phyloP scores from a whole-genome alignment of 1,140 invertebrate species.

The Euschistus heros region DNA sequence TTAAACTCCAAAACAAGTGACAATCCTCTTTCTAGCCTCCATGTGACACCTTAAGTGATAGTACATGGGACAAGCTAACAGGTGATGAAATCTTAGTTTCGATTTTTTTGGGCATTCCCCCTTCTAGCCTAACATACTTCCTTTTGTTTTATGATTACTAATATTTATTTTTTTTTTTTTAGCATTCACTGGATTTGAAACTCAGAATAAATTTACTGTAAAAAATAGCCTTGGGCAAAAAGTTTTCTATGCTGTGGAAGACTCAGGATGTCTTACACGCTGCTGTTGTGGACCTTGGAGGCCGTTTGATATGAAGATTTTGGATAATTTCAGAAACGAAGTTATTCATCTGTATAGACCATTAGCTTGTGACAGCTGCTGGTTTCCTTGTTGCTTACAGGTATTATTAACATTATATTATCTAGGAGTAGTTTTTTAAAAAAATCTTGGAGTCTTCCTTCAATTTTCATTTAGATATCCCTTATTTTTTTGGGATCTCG shows the following conservation, averaged over 20 bases:
- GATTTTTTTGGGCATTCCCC: too few species aligned
- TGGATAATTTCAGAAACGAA: constrained; percentile 66
- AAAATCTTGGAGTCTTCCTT: too few species aligned
- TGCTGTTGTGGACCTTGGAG: constrained; percentile 65
- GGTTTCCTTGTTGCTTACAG: constrained; percentile 76
- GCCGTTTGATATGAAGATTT: constrained; percentile 76
- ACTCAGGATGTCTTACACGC: constrained; percentile 65
- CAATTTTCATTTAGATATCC: too few species aligned
- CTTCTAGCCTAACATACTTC: not conserved
- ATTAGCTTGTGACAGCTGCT: constrained; percentile 64
- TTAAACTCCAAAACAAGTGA: too few species aligned
- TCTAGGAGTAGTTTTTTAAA: too few species aligned
- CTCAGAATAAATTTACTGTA: constrained; percentile 77
- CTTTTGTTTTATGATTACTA: not conserved
- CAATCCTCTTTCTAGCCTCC: too few species aligned
- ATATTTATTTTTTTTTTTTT: constrained; percentile 27
- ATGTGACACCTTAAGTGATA: too few species aligned
- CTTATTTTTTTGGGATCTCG: too few species aligned
- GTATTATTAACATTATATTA: too few species aligned
- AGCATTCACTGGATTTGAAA: constrained; percentile 77
- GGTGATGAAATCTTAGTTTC: too few species aligned
- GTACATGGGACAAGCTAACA: too few species aligned
- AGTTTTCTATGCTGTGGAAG: constrained; percentile 74
- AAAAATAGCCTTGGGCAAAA: constrained; percentile 68
- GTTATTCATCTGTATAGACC: constrained; percentile 59